phyloP scores from a whole-genome alignment of 1,140 invertebrate species.

The Platyscapa corneri region DNA sequence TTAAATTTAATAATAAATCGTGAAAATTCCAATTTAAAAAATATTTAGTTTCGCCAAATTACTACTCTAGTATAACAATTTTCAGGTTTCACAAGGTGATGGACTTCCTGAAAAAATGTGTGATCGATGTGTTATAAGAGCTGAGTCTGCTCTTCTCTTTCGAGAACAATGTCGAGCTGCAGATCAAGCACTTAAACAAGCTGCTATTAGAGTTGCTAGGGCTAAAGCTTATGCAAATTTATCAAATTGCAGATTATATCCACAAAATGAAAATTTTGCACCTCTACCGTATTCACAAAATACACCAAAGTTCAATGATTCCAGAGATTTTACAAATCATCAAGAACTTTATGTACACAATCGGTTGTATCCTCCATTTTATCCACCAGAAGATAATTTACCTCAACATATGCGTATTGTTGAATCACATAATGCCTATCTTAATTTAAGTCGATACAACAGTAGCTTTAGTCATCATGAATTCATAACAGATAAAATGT shows the following conservation, averaged over 20 bases:
- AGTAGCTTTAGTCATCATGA: conserved; percentile 50
- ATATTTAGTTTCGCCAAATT: not conserved
- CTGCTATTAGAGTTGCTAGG: conserved; percentile 63
- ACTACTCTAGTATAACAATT: not conserved
- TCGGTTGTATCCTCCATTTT: conserved; percentile 62
- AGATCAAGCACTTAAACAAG: conserved; percentile 70
- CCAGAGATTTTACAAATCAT: conserved; percentile 63
- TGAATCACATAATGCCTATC: conserved; percentile 64
- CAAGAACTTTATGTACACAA: conserved; percentile 68
- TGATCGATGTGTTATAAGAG: conserved; percentile 70
- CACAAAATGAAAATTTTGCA: conserved; percentile 64
- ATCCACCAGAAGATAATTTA: conserved; percentile 62
- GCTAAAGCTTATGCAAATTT: conserved; percentile 57
- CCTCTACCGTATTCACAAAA: conserved; percentile 62
- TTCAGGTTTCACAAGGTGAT: conserved; percentile 71
- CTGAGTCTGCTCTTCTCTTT: conserved; percentile 71
- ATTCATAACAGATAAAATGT: conserved; percentile 46
- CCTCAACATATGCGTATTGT: conserved; percentile 67
- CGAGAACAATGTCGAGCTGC: conserved; percentile 72
- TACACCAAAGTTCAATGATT: conserved; percentile 66
- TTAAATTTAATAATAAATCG: not conserved
- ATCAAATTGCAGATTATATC: conserved; percentile 65
- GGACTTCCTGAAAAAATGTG: conserved; percentile 72
- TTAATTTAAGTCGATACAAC: conserved; percentile 58
- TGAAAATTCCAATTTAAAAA: not conserved